Evolutionary conservation across 2,797 vertebrate genomes (phyloP), one percentile per base, ranked within the genome.

Genomic region (Anableps anableps): DNA sequence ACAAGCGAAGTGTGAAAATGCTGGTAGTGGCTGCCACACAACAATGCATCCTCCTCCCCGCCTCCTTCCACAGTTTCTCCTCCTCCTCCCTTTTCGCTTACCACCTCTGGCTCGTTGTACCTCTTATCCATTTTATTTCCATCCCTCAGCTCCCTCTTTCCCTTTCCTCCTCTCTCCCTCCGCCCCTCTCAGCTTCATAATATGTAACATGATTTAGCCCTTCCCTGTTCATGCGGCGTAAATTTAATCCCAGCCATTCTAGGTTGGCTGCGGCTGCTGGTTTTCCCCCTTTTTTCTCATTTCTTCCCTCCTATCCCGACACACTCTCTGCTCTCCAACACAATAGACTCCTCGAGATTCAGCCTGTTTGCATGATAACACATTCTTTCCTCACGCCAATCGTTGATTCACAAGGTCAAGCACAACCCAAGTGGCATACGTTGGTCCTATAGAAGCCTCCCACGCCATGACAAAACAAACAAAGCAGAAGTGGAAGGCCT

Each of bases 171-270:
- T 3, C 74, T 14, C 10, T 8, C 50, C 43, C 4, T 26, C 36
- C 26, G 1, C 70, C 83, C 83, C 80, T 85, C 82, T 78, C 90
- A 85, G 88, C 84, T 93, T 94, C 88, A 93, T 93, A 93, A 93
- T 94, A 93, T 92, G 92, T 93, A 93, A 93, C 92, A 91, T 94
- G 93, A 94, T 95, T 94, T 94, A 88, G 88, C 90, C 91, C 87
- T 88, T 88, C 89, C 88, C 91, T 93, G 93, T 93, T 95, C 95
- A 94, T 93, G 93, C 93, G 48, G 92, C 89, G 92, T 95, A 90
- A 92, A 94, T 94, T 92, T 92, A 93, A 94, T 94, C 92, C 90
- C 80, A 89, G 81, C 84, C 90, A 85, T 93, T 93, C 88, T 88
- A 86, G 86, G 87, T 93, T 92, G 89, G 89, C 86, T 89, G 90